These are phyloP conservation scores for Dolichotis patagonum DNA, from an alignment of 2,113 vertebrate genomes.

Conservation along the genomic window DNA sequence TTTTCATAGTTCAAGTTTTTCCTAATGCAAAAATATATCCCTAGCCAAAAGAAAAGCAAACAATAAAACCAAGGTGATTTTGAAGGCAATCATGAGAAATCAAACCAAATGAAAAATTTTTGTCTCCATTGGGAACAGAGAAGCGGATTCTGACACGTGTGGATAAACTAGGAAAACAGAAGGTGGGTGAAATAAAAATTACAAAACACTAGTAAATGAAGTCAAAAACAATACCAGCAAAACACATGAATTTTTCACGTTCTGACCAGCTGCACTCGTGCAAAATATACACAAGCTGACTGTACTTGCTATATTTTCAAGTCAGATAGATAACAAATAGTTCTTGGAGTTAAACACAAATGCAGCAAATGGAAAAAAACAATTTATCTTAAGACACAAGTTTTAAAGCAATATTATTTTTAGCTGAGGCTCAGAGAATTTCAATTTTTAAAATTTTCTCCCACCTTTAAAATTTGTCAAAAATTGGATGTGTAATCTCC, in stretches of 20 bases:
- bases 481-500: neutral
- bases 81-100: neutral
- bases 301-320: slow-evolving; percentile 19
- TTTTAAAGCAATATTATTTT: neutral
- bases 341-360: neutral
- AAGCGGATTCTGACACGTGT: neutral
- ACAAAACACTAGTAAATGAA: neutral
- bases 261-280: neutral
- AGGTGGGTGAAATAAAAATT: neutral
- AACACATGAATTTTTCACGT: slow-evolving; percentile 25
- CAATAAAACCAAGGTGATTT: neutral
- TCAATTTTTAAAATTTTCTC: neutral
- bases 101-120: neutral
- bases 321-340: slow-evolving; percentile 32
- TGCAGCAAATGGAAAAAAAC: neutral
- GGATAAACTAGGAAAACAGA: neutral
- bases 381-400: neutral
- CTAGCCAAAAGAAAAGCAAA: neutral
- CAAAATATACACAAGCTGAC: neutral
- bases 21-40: neutral
- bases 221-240: neutral
- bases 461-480: neutral
- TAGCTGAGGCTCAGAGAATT: neutral
- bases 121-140: neutral
- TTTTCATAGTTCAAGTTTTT: neutral